Percentiles rank a stretch among this genome's conserved stretches.
Evolutionary conservation across 2,888 invertebrate genomes (phyloP).

Genomic region (Bedellia somnulentella): DNA sequence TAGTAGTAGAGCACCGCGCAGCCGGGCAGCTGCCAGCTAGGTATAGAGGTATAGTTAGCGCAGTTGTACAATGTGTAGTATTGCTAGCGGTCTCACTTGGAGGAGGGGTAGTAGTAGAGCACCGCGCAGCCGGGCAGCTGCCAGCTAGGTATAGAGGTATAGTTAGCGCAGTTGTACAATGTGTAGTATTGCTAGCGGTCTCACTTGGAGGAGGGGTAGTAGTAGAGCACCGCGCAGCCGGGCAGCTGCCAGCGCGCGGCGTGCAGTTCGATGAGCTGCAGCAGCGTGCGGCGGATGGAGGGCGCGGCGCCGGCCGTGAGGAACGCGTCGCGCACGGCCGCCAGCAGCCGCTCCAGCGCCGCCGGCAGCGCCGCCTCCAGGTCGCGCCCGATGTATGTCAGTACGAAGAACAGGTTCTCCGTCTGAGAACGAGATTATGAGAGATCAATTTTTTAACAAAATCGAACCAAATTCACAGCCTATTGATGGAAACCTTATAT

Average conservation of each 20-base stretch:
- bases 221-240: slow-evolving; percentile 86
- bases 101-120: too few species aligned
- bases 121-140: too few species aligned
- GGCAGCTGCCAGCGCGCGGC: slow-evolving; percentile 91
- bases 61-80: too few species aligned
- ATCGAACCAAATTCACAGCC: too few species aligned
- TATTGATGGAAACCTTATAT: too few species aligned
- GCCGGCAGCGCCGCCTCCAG: slow-evolving; percentile 80
- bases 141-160: too few species aligned
- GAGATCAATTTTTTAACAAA: too few species aligned
- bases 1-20: too few species aligned
- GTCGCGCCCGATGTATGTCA: slow-evolving; percentile 87
- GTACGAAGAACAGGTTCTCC: slow-evolving; percentile 85
- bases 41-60: too few species aligned
- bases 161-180: neutral
- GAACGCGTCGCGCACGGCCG: slow-evolving; percentile 83
- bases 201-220: slow-evolving; percentile 70
- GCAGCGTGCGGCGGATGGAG: slow-evolving; percentile 77
- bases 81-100: too few species aligned
- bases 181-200: neutral
- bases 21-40: too few species aligned
- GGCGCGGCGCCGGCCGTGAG: slow-evolving; percentile 74
- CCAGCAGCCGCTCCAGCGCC: slow-evolving; percentile 77
- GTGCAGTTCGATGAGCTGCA: slow-evolving; percentile 88
- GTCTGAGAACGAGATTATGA: slow-evolving; percentile 54